phyloP scores from a whole-genome alignment of 2,797 vertebrate species.

The Lutjanus argentimaculatus region DNA sequence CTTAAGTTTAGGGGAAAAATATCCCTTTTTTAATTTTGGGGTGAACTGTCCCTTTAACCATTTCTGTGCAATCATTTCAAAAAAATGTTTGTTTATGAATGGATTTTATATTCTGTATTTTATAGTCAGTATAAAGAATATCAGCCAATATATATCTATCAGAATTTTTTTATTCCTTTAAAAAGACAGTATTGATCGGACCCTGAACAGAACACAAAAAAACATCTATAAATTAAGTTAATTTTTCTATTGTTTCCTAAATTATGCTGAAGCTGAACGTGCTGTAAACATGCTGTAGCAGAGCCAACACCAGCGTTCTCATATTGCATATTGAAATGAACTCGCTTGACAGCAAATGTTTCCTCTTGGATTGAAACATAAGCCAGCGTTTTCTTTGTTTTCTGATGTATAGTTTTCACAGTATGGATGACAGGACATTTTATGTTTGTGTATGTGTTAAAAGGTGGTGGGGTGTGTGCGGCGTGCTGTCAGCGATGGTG shows the following conservation, averaged over 20 bases:
- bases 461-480: conserved; percentile 35
- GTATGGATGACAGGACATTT: conserved; percentile 66
- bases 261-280: not conserved
- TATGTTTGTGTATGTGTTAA: conserved; percentile 53
- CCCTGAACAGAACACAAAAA: no score
- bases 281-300: not conserved
- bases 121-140: no score
- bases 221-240: not conserved
- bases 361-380: conserved; percentile 79
- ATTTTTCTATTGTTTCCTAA: not conserved
- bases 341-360: conserved; percentile 65
- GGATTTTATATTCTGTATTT: no score
- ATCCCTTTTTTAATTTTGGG: no score
- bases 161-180: no score
- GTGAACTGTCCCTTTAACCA: no score
- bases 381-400: conserved; percentile 75
- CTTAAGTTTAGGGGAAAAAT: no score
- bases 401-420: conserved; percentile 49
- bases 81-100: no score
- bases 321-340: conserved; percentile 56
- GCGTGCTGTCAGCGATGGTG: no score
- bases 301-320: conserved; percentile 10
- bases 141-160: no score
- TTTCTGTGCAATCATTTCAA: no score
- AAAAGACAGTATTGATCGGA: no score